These are phyloP conservation scores for Monomorium pharaonis DNA, from an alignment of 1,140 invertebrate species.

Conservation along the genomic window DNA sequence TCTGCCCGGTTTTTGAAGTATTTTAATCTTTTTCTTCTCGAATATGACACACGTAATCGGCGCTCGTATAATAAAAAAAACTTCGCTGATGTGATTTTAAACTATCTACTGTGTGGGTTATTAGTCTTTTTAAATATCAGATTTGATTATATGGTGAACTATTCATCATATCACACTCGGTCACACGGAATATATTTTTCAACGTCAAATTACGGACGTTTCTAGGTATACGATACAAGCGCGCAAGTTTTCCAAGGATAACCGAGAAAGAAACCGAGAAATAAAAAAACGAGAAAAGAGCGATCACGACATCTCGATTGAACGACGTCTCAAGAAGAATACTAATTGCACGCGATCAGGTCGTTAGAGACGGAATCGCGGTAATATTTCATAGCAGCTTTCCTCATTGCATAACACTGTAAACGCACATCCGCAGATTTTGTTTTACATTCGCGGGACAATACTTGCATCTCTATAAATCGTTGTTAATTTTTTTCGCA, in stretches of 20 bases:
- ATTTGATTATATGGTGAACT: background rate
- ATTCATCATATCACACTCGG: background rate
- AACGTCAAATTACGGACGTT: constrained; percentile 17
- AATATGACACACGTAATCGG: background rate
- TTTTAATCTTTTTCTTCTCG: background rate
- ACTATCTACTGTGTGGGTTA: background rate
- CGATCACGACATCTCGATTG: constrained; percentile 55
- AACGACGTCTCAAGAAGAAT: constrained; percentile 73
- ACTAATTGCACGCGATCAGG: constrained; percentile 81
- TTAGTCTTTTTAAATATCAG: constrained; percentile 21
- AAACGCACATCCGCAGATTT: background rate
- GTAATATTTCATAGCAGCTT: constrained; percentile 76
- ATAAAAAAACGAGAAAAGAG: constrained; percentile 66
- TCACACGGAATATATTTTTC: constrained; percentile 44
- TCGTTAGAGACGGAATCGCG: constrained; percentile 78
- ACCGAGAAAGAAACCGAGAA: constrained; percentile 42
- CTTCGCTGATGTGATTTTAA: constrained; percentile 4
- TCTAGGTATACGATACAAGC: background rate
- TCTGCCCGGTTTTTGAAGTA: background rate
- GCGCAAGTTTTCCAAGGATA: constrained; percentile 4
- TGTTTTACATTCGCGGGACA: constrained; percentile 21
- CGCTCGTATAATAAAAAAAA: background rate
- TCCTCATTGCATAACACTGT: constrained; percentile 34
- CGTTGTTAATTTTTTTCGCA: constrained; percentile 18
- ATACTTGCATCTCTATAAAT: constrained; percentile 23